Conservation (phyloP, 2,797 vertebrate genomes). For the Anguilla pacifica region DNA sequence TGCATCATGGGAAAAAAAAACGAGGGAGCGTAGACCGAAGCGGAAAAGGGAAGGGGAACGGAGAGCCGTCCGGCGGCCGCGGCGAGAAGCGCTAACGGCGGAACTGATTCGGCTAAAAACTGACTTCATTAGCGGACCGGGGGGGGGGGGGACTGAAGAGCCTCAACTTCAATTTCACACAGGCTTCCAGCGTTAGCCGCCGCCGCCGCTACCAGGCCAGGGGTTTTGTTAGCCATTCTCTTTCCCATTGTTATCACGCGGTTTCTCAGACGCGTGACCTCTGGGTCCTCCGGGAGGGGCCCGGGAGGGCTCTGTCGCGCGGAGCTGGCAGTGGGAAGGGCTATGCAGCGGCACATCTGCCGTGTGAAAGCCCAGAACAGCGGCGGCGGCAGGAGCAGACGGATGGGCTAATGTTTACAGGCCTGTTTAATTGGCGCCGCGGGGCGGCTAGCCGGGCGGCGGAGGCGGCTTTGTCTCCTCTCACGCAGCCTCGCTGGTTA, state of each 20-base stretch:
- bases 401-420: neutral
- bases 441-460: neutral
- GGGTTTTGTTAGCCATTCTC: neutral
- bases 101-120: neutral
- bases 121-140: no score
- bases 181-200: neutral
- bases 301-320: neutral
- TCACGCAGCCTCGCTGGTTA: neutral
- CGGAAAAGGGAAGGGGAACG: neutral
- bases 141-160: neutral
- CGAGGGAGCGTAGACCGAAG: neutral
- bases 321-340: neutral
- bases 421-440: neutral
- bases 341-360: neutral
- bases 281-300: no score
- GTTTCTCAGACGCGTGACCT: neutral
- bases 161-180: neutral
- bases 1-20: slow-evolving; percentile 20
- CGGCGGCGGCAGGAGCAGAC: neutral
- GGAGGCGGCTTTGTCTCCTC: neutral
- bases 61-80: neutral
- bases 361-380: neutral
- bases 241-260: neutral
- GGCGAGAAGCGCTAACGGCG: no score
- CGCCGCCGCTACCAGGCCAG: no score